Base-by-base conservation (phyloP, 1,140 invertebrate genomes). In the Megathymus violae region DNA sequence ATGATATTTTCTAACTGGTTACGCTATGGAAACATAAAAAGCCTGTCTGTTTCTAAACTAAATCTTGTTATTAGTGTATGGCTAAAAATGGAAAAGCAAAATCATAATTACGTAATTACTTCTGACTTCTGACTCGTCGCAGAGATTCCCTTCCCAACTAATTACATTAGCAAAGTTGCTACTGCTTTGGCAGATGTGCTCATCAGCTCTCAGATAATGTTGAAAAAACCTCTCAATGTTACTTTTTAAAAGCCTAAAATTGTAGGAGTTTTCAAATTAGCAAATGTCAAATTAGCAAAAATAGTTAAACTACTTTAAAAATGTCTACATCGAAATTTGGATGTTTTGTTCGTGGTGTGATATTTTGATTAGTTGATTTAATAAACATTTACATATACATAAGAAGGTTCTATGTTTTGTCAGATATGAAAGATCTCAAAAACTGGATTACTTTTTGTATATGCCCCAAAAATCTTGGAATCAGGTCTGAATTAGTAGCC, bases 21-120 rank as follows among this genome's bases (percentile, higher is more conserved):
- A n/a, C n/a, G n/a, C n/a, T n/a, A n/a, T n/a, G n/a, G n/a, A n/a
- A n/a, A n/a, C n/a, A n/a, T n/a, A n/a, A n/a, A n/a, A n/a, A n/a
- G n/a, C n/a, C n/a, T n/a, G n/a, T n/a, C n/a, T n/a, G n/a, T n/a
- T n/a, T n/a, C n/a, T n/a, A n/a, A n/a, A n/a, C n/a, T n/a, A n/a
- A n/a, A n/a, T n/a, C n/a, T n/a, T n/a, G n/a, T n/a, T 9, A 31
- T 31, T 9, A 31, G 27, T 31, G 7, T 31, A 7, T 31, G 4
- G 27, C 27, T 25, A n/a, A 16, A 40, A 36, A 17, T 10, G 40
- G 50, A 52, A 52, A 40, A 52, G 50, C 22, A 52, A 22, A 22
- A 52, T 52, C 34, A 52, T 52, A 52, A 52, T 52, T 52, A 52
- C 50, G 31, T 52, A 38, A 52, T 52, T 52, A 52, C 15, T 52